Conservation (phyloP, 92 coral and sea anemone genomes). For the Umimayanthus kanabou region DNA sequence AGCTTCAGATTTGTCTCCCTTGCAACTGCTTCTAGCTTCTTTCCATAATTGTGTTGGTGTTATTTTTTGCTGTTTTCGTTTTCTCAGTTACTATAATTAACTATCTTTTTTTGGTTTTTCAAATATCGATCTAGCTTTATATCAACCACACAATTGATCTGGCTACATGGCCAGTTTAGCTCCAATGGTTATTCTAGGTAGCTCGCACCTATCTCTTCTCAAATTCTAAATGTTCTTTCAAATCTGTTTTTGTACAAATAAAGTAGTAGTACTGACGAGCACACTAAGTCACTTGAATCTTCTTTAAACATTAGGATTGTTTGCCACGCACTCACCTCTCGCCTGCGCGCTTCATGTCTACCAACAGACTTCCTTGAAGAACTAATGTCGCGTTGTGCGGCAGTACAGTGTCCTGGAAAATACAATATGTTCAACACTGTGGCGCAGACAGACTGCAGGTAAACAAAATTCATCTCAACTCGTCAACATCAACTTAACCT, state of each 20-base stretch:
- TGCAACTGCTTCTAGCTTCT: too few relatives aligned
- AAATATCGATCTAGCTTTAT: too few relatives aligned
- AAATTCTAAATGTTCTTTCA: too few relatives aligned
- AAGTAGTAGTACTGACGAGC: neutral
- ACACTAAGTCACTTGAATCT: neutral
- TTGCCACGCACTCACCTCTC: slow-evolving; percentile 28
- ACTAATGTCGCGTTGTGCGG: slow-evolving; percentile 73
- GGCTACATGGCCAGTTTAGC: too few relatives aligned
- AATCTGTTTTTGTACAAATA: neutral
- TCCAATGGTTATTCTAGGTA: too few relatives aligned
- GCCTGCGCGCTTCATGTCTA: slow-evolving; percentile 13
- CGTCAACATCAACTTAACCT: neutral
- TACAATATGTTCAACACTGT: neutral
- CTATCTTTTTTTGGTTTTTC: too few relatives aligned
- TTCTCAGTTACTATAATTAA: too few relatives aligned
- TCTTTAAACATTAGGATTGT: neutral
- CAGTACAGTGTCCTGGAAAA: slow-evolving; percentile 55
- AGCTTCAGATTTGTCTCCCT: too few relatives aligned
- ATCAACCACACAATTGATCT: too few relatives aligned
- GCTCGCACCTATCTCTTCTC: too few relatives aligned
- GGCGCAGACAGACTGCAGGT: neutral
- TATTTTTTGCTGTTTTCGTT: too few relatives aligned
- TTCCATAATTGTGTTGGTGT: too few relatives aligned
- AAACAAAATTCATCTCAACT: neutral
- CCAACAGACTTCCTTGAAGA: slow-evolving; percentile 65